phyloP scores from a whole-genome alignment of 2,113 vertebrate species.

The Hystrix brachyura region DNA sequence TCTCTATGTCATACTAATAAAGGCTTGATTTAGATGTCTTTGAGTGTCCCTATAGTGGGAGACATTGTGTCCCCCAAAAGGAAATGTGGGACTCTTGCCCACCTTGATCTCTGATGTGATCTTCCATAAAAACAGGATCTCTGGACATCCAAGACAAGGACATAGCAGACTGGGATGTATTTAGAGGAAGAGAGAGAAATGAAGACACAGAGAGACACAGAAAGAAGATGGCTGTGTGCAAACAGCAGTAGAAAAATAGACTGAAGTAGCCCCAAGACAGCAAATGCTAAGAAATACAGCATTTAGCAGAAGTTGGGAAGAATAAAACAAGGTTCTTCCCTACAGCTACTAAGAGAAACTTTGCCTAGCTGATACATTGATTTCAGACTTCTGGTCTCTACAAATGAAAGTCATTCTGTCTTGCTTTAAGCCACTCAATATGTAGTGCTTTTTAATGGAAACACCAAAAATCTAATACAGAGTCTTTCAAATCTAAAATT shows the following conservation, averaged over 20 bases:
- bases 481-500: neutral
- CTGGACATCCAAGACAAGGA: neutral
- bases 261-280: neutral
- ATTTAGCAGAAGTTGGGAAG: neutral
- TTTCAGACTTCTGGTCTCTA: neutral
- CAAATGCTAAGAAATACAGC: neutral
- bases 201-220: neutral
- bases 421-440: neutral
- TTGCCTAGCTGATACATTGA: neutral
- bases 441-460: neutral
- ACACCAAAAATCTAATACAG: neutral
- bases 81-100: neutral
- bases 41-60: neutral
- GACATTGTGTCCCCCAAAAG: neutral
- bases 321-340: neutral
- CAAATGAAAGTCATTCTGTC: neutral
- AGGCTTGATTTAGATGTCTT: neutral
- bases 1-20: neutral
- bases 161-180: neutral
- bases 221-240: neutral
- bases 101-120: neutral
- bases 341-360: neutral
- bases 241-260: neutral
- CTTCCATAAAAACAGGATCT: slow-evolving; percentile 5
- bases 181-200: neutral